Evolutionary conservation across 2,888 invertebrate species (phyloP).

Genomic region (Eristalinus sepulchralis): DNA sequence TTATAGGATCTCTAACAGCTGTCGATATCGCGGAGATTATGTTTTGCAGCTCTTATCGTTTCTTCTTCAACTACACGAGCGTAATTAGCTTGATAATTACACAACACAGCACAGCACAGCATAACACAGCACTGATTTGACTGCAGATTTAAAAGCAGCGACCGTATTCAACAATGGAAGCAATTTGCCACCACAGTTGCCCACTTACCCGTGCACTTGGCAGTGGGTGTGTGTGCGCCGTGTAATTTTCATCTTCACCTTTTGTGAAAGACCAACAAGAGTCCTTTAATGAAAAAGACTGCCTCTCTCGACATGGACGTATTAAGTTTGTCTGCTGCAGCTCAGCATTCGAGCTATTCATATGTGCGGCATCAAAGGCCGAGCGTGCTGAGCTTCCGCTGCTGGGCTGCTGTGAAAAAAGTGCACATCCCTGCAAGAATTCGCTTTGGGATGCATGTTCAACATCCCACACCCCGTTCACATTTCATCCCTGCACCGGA

Average conservation of each 20-base stretch:
- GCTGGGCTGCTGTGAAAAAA: not conserved
- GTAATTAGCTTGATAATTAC: constrained; percentile 64
- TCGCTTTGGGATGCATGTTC: not conserved
- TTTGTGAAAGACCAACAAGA: constrained; percentile 7
- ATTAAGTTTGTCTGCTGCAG: constrained; percentile 9
- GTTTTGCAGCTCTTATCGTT: constrained; percentile 30
- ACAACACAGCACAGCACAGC: not conserved
- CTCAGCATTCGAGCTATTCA: not conserved
- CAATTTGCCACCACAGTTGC: constrained; percentile 20
- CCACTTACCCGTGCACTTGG: constrained; percentile 6
- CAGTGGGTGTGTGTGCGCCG: not conserved
- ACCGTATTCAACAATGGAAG: constrained; percentile 6
- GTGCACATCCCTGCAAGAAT: constrained; percentile 1
- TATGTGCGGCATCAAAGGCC: not conserved
- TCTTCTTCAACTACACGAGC: constrained; percentile 27
- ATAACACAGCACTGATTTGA: constrained; percentile 39
- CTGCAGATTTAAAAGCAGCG: constrained; percentile 2
- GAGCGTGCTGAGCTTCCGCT: not conserved
- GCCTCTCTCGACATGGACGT: not conserved
- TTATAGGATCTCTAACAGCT: constrained; percentile 51
- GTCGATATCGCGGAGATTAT: constrained; percentile 59
- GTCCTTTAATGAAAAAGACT: not conserved
- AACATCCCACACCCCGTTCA: not conserved
- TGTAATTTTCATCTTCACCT: constrained; percentile 44
- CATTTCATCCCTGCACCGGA: not conserved